Base-by-base conservation (phyloP, 2,113 vertebrate genomes). In the Dryoscopus gambensis region DNA sequence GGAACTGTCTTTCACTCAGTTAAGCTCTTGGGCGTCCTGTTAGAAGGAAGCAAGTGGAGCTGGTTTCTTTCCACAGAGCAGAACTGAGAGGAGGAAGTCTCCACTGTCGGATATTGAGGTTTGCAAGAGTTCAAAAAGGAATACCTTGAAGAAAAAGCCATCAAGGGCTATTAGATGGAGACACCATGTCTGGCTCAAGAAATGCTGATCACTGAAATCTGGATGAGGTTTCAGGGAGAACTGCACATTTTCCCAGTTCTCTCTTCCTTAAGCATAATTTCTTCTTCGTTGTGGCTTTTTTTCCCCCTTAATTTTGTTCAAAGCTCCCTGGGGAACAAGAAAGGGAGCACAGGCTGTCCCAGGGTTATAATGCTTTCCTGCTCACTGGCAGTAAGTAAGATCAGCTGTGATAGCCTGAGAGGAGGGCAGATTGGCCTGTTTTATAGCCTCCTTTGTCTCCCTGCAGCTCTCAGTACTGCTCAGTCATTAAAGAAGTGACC, bases 131-230 rank as follows among this genome's bases (percentile, higher is more conserved):
- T 94, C 82, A 93, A 88, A 96, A 95, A 80, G 73, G 59, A 52
- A 76, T 52, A 73, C 46, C 49, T 92, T 85, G 55, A 80, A 92
- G 68, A 88, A 90, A 92, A 95, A 94, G n/a, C 46, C 59, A 76
- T 93, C 46, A 79, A 93, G 63, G 13, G 33, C 56, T 88, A 77
- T 95, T 92, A 95, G 68, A 22, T 67, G 92, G 90, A 96, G 95
- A 92, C 94, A 60, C 11, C 15, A 56, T 67, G 92, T 95, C 96
- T 96, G 64, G 68, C 42, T 81, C 46, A 86, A 87, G 76, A 92
- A 92, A 50, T 40, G 71, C 55, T 90, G 67, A 83, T 95, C n/a
- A 6, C 46, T 83, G 63, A 69, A 93, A 82, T 49, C 8, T 65
- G 67, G 59, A 71, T 73, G 77, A 93, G 52, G 55, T 87, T 93